Evolutionary conservation across 2,797 vertebrate genomes (phyloP).

Genomic region (Gallinago solitaria): DNA sequence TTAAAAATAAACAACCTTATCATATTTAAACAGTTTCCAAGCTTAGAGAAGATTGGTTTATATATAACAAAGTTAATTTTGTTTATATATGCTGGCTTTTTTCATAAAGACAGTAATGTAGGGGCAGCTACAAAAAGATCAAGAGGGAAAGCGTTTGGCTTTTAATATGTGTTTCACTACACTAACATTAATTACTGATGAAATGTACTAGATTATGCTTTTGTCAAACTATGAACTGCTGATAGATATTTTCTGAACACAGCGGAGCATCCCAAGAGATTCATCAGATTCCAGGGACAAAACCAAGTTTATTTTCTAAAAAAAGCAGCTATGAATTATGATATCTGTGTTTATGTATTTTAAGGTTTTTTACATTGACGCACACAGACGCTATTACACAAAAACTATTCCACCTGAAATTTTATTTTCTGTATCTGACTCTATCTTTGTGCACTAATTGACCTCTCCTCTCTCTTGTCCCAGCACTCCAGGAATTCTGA

Average conservation of each 20-base stretch:
- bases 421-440: background rate
- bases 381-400: background rate
- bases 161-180: background rate
- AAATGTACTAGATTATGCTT: background rate
- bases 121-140: background rate
- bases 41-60: background rate
- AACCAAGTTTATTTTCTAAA: background rate
- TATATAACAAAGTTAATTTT: background rate
- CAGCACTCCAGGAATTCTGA: background rate
- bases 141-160: background rate
- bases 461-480: background rate
- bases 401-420: background rate
- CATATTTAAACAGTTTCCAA: background rate
- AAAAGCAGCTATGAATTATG: background rate
- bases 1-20: background rate
- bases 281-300: background rate
- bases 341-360: background rate
- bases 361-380: background rate
- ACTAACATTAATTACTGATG: background rate
- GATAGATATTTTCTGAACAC: background rate
- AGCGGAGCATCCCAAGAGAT: background rate
- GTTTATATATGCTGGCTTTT: background rate
- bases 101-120: background rate
- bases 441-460: background rate
- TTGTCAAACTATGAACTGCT: background rate